Conservation (phyloP, 2,113 vertebrate species). For the Casuarius casuarius region DNA sequence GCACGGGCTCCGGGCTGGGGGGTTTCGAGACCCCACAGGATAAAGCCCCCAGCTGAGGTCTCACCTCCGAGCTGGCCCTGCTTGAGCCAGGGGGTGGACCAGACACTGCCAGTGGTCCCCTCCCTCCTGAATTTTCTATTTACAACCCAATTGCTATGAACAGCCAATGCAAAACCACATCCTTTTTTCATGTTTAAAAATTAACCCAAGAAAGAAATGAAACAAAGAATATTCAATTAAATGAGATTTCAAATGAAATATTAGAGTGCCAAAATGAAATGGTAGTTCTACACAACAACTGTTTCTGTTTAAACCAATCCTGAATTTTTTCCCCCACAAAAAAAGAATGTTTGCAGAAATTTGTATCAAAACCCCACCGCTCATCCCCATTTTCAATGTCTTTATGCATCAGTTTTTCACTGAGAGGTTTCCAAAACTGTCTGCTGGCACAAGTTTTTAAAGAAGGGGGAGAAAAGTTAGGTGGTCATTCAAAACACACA, state of each 20-base stretch:
- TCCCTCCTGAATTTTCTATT: accelerated
- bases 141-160: accelerated
- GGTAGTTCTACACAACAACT: background rate
- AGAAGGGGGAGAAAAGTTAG: background rate
- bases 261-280: accelerated
- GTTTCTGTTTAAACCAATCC: background rate
- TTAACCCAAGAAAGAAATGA: background rate
- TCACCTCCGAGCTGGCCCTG: too few species aligned
- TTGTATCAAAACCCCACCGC: background rate
- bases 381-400: background rate
- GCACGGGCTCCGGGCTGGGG: accelerated
- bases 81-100: background rate
- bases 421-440: background rate
- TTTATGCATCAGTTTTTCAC: background rate
- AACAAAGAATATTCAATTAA: background rate
- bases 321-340: accelerated
- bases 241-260: background rate
- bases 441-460: background rate
- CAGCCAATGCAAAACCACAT: accelerated
- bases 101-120: background rate
- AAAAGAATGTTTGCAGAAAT: accelerated
- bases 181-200: background rate
- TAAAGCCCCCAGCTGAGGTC: too few species aligned
- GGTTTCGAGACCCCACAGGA: accelerated
- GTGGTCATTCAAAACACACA: background rate